Evolutionary conservation across 2,113 vertebrate genomes (phyloP).

Genomic region (Gobio gobio): DNA sequence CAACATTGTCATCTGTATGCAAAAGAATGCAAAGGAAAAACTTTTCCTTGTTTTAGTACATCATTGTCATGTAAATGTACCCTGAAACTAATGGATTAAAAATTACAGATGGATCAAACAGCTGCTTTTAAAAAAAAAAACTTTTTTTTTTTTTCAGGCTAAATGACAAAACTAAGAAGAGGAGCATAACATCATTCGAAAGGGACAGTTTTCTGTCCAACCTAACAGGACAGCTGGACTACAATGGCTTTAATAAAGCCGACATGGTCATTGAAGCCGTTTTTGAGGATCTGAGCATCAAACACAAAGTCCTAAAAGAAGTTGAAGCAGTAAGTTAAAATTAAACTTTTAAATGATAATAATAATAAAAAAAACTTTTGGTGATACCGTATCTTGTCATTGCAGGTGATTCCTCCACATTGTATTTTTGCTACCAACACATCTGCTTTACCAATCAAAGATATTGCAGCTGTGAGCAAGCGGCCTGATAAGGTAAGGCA

Average conservation of each 20-base stretch:
- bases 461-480: slow-evolving; percentile 91
- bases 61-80: too few relatives aligned
- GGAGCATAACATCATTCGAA: slow-evolving; percentile 86
- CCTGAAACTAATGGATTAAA: too few relatives aligned
- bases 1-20: too few relatives aligned
- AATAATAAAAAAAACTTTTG: neutral
- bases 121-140: too few relatives aligned
- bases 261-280: slow-evolving; percentile 98
- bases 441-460: slow-evolving; percentile 90
- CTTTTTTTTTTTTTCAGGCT: slow-evolving; percentile 73
- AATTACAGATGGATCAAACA: too few relatives aligned
- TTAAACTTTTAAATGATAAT: neutral
- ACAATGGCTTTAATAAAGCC: slow-evolving; percentile 84
- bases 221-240: slow-evolving; percentile 84
- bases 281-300: slow-evolving; percentile 91
- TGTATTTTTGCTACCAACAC: slow-evolving; percentile 97
- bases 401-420: slow-evolving; percentile 85
- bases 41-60: too few relatives aligned
- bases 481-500: slow-evolving; percentile 91
- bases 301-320: slow-evolving; percentile 92
- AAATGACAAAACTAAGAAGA: slow-evolving; percentile 92
- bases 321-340: slow-evolving; percentile 88
- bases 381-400: neutral
- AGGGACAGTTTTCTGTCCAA: slow-evolving; percentile 87
- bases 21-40: too few relatives aligned